Percentiles rank a stretch among this genome's conserved stretches.
Conservation (phyloP, 2,888 invertebrate species). For the Camptogramma bilineatum region DNA sequence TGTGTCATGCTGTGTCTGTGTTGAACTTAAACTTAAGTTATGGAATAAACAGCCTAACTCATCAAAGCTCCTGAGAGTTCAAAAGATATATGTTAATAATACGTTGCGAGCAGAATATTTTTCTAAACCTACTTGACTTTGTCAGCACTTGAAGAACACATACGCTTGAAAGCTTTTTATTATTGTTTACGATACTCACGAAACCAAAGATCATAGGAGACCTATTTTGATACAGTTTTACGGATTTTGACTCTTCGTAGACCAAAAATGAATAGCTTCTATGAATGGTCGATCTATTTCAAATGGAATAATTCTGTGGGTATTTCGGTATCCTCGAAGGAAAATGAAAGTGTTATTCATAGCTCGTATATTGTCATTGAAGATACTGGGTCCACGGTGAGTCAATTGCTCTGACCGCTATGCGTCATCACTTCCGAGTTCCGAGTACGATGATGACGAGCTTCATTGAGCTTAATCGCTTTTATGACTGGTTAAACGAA, state of each 20-base stretch:
- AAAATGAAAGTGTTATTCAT: slow-evolving; percentile 39
- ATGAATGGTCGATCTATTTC: slow-evolving; percentile 2
- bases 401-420: slow-evolving; percentile 54
- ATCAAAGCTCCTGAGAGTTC: background rate
- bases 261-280: no score
- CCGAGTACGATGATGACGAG: slow-evolving; percentile 45
- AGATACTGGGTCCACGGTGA: slow-evolving; percentile 49
- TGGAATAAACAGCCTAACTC: background rate
- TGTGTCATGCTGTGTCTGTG: slow-evolving; percentile 1
- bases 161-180: background rate
- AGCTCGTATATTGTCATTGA: slow-evolving; percentile 23
- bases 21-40: background rate
- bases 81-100: background rate
- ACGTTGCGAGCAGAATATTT: background rate
- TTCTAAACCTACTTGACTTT: background rate
- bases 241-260: no score
- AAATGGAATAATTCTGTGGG: background rate
- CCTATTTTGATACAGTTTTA: no score
- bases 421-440: slow-evolving; percentile 50
- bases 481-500: slow-evolving; percentile 30
- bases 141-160: background rate
- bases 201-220: background rate
- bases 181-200: background rate
- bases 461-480: slow-evolving; percentile 28
- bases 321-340: slow-evolving; percentile 15